Evolutionary conservation across 1,140 invertebrate species (phyloP), one percentile per base, ranked within the genome.

Genomic region (Leptopilina boulardi): DNA sequence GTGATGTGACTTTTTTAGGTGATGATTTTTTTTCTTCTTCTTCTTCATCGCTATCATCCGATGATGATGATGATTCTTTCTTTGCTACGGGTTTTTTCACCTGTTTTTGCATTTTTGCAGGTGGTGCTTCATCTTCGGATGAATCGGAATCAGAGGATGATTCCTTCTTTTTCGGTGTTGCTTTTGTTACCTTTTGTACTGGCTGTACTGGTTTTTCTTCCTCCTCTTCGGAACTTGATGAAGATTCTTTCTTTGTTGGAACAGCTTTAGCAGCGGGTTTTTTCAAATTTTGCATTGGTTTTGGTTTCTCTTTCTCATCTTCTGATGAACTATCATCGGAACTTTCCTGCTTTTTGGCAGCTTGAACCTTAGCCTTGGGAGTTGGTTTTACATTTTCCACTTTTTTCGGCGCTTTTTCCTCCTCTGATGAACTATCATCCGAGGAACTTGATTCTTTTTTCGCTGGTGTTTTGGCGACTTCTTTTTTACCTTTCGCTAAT

Each of bases 361-460:
- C 21, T 11, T n/a, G n/a, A n/a, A 19, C 76, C 56, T 85, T 84
- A 21, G 71, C 51, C 11, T n/a, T n/a, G n/a, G n/a, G n/a, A n/a
- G 71, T 34, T 38, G 81, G 73, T 77, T 82, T 88, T 5, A 42
- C 70, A 4, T 9, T 56, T 10, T 56, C 19, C 9, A 56, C 54
- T 21, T 38, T 72, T 73, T 78, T 72, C 0, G 74, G 13, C 4
- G 71, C 41, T 30, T 41, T 0, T 70, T 81, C 77, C 8, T 82
- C 70, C 8, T 71, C 83, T n/a, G n/a, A n/a, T 0, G 85, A 85
- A 38, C 26, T 38, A 8, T 71, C 70, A 74, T 87, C 85, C 8
- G 84, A 83, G 0, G 84, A 87, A 9, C 84, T 85, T 0, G 83
- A 86, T 73, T 88, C 83, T 72, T 89, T 85, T 30, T 87, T 88